Conservation (phyloP, 1,140 invertebrate genomes). For the Euwallacea fornicatus region DNA sequence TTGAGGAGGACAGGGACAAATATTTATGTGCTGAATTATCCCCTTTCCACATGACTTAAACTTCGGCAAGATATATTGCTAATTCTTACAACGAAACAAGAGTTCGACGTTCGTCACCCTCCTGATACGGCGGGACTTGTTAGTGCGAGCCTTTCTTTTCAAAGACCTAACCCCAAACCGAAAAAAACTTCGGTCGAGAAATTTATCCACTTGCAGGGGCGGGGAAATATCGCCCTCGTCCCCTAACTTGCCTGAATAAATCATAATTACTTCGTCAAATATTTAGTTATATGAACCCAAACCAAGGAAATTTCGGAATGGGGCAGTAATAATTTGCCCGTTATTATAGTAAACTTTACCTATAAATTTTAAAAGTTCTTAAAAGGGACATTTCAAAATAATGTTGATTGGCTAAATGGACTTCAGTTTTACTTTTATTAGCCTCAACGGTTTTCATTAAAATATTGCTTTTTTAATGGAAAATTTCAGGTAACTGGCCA, state of each 20-base stretch:
- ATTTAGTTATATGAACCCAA: slow-evolving; percentile 37
- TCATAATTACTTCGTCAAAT: slow-evolving; percentile 39
- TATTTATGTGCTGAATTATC: background rate
- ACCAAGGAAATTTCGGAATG: slow-evolving; percentile 31
- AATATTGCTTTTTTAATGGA: no score
- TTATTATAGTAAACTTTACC: slow-evolving; percentile 38
- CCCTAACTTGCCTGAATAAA: slow-evolving; percentile 36
- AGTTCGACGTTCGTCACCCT: background rate
- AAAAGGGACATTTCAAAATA: slow-evolving; percentile 21
- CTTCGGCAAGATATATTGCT: no score
- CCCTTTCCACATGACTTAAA: no score
- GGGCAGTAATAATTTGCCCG: slow-evolving; percentile 26
- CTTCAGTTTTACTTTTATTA: background rate
- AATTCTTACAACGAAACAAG: background rate
- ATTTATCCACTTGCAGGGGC: slow-evolving; percentile 36
- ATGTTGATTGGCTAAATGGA: slow-evolving; percentile 17
- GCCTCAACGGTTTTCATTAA: no score
- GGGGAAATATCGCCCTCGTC: slow-evolving; percentile 32
- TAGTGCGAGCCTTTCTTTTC: slow-evolving; percentile 23
- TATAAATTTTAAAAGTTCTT: slow-evolving; percentile 35
- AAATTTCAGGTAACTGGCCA: no score
- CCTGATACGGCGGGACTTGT: slow-evolving; percentile 16
- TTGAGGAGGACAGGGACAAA: no score
- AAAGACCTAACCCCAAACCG: slow-evolving; percentile 15
- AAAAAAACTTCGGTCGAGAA: slow-evolving; percentile 32